A percentile compares a stretch with the other conserved stretches of the same genome.
Evolutionary conservation across 2,888 invertebrate species (phyloP).

Genomic region (Kuschelorhynchus macadamiae): DNA sequence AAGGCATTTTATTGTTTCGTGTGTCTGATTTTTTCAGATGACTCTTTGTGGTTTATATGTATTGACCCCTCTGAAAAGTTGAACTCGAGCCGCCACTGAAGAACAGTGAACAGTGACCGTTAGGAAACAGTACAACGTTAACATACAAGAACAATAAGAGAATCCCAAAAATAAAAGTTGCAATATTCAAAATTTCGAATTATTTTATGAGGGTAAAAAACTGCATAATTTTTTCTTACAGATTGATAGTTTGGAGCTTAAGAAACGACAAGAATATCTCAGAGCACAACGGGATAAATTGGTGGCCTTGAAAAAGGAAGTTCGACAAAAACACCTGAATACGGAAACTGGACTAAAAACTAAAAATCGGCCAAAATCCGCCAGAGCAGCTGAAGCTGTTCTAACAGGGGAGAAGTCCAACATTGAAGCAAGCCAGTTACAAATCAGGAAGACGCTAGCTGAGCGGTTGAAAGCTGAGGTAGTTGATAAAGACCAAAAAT

Average conservation of each 20-base stretch:
- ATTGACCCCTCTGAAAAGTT: too few relatives aligned
- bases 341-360: conserved; percentile 71
- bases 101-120: too few relatives aligned
- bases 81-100: too few relatives aligned
- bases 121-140: too few relatives aligned
- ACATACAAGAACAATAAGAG: too few relatives aligned
- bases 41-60: too few relatives aligned
- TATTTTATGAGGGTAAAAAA: too few relatives aligned
- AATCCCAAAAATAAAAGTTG: too few relatives aligned
- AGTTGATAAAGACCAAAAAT: conserved; percentile 66
- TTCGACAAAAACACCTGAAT: conserved; percentile 84
- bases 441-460: conserved; percentile 87
- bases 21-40: too few relatives aligned
- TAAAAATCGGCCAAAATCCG: conserved; percentile 77
- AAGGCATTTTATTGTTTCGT: too few relatives aligned
- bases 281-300: conserved; percentile 92
- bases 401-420: conserved; percentile 69
- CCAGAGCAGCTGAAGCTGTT: conserved; percentile 80
- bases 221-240: conserved; percentile 57
- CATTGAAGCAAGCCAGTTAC: conserved; percentile 75
- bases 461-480: conserved; percentile 89
- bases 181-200: too few relatives aligned
- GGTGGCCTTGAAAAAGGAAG: conserved; percentile 89
- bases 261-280: conserved; percentile 86
- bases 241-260: conserved; percentile 76